Evolutionary conservation across 2,888 invertebrate genomes (phyloP).

Genomic region (Agrypnus murinus): DNA sequence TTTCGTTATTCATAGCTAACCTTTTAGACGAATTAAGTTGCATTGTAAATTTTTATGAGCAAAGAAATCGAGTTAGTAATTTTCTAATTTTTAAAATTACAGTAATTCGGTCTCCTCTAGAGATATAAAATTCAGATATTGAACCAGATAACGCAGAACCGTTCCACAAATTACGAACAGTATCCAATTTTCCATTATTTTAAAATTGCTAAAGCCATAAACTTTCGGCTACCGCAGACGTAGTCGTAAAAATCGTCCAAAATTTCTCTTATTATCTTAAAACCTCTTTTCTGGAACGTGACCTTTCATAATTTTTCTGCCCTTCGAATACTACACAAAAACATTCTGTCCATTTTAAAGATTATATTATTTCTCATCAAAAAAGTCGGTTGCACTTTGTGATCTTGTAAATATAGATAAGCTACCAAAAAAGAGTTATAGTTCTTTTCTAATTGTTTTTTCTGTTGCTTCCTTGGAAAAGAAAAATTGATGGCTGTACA

Average conservation of each 20-base stretch:
- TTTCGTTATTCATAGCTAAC: conserved; percentile 20
- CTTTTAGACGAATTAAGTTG: conserved; percentile 40
- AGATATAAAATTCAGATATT: conserved; percentile 55
- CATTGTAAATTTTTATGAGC: conserved; percentile 49
- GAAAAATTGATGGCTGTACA: no score
- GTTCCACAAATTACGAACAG: conserved; percentile 54
- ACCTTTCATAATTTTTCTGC: conserved; percentile 6
- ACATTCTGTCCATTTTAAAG: neutral
- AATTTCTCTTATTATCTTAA: conserved; percentile 42
- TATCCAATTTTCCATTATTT: conserved; percentile 58
- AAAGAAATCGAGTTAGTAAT: conserved; percentile 50
- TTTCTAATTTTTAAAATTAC: conserved; percentile 61
- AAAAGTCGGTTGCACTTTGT: neutral
- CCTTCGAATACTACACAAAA: neutral
- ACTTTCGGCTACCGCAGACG: conserved; percentile 53
- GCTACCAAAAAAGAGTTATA: no score
- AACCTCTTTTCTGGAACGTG: conserved; percentile 21
- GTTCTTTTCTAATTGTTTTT: no score
- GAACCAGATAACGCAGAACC: conserved; percentile 46
- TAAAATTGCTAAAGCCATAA: conserved; percentile 56
- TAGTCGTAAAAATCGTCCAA: conserved; percentile 41
- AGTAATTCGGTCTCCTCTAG: conserved; percentile 54
- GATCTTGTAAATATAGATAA: conserved; percentile 19
- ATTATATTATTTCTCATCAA: conserved; percentile 17
- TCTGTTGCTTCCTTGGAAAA: no score